These are phyloP conservation scores for Pygoscelis adeliae DNA, from an alignment of 2,113 vertebrate genomes.

Conservation along the genomic window DNA sequence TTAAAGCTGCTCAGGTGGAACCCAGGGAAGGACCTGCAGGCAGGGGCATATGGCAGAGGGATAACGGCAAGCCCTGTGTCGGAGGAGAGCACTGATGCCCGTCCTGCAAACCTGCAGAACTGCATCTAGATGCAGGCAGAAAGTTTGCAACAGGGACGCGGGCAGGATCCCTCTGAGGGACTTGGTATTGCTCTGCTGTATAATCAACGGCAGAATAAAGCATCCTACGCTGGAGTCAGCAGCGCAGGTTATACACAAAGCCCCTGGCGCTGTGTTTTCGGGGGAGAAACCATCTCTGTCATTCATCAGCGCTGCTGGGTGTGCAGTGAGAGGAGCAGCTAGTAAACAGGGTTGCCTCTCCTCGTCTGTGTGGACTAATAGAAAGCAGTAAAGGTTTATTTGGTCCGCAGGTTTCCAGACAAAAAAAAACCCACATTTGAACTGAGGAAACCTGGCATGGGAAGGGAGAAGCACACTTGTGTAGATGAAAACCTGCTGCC, in stretches of 20 bases:
- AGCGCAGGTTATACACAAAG: background rate
- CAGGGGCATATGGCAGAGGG: background rate
- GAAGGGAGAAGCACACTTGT: background rate
- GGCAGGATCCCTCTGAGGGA: background rate
- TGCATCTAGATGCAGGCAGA: background rate
- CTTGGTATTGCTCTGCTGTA: background rate
- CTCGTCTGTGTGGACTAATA: background rate
- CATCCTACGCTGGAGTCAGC: rapidly evolving
- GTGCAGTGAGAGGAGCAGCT: background rate
- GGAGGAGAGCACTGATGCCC: rapidly evolving
- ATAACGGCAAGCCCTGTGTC: background rate
- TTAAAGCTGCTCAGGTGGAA: background rate
- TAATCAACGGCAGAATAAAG: background rate
- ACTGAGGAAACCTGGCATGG: background rate
- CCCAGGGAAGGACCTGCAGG: background rate
- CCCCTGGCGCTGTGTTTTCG: rapidly evolving
- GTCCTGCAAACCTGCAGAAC: background rate
- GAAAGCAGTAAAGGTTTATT: background rate
- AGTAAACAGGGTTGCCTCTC: background rate
- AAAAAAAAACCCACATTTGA: background rate
- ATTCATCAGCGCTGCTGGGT: background rate
- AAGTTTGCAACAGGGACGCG: background rate
- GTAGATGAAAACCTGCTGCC: background rate
- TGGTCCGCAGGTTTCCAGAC: background rate
- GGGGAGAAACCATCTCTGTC: background rate